Evolutionary conservation across 2,888 invertebrate genomes (phyloP).

Genomic region (Cryptocheilus praepositus): DNA sequence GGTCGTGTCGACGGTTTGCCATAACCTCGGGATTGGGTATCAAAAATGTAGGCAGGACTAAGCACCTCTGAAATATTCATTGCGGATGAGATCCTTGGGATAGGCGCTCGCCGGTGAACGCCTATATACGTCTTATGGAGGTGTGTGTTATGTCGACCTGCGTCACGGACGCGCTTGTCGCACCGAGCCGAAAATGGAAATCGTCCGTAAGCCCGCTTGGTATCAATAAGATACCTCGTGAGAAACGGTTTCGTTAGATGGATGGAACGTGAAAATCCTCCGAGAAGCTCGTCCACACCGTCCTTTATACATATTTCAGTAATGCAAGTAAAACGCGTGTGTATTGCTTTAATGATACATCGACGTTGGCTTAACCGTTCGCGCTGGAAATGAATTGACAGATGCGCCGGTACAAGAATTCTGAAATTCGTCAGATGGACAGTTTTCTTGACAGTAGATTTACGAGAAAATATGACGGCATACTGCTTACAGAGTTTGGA

Average conservation of each 20-base stretch:
- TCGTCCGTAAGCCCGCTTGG: slow-evolving; percentile 7
- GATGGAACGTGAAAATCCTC: too few species aligned
- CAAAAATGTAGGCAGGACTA: slow-evolving; percentile 66
- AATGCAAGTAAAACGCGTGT: too few species aligned
- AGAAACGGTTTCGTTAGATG: slow-evolving; percentile 3
- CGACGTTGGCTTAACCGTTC: too few species aligned
- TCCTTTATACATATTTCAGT: too few species aligned
- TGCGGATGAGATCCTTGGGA: slow-evolving; percentile 44
- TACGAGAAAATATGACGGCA: too few species aligned
- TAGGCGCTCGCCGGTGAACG: neutral
- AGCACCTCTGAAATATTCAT: slow-evolving; percentile 67
- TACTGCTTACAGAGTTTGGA: too few species aligned
- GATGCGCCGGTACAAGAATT: too few species aligned
- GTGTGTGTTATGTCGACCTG: slow-evolving; percentile 5
- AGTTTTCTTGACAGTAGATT: too few species aligned
- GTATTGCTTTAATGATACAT: too few species aligned
- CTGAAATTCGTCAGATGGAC: too few species aligned
- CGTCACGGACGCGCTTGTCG: neutral
- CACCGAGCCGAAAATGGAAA: slow-evolving; percentile 19
- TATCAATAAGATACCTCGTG: slow-evolving; percentile 19
- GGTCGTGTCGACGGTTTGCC: slow-evolving; percentile 26
- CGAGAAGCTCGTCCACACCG: too few species aligned
- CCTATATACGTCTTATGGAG: neutral
- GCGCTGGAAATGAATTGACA: too few species aligned
- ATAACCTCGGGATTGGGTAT: slow-evolving; percentile 67